These are phyloP conservation scores for Cydia splendana DNA, from an alignment of 1,140 invertebrate genomes.

Conservation along the genomic window DNA sequence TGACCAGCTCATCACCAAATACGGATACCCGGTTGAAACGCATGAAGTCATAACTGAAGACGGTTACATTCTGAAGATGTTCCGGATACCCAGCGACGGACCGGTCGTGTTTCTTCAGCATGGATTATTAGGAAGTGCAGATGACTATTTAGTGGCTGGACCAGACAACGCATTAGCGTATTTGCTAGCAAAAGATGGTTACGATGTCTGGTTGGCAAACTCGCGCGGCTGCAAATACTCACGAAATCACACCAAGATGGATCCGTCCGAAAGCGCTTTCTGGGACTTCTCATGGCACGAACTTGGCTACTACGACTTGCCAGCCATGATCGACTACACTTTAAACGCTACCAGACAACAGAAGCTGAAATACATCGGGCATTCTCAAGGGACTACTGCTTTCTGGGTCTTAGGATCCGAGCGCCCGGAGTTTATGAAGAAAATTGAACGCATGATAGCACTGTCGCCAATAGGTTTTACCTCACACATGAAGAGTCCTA, in stretches of 20 bases:
- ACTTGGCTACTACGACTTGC: slow-evolving; percentile 79
- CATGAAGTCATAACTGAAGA: slow-evolving; percentile 54
- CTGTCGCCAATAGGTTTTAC: slow-evolving; percentile 84
- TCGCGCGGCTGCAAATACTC: slow-evolving; percentile 85
- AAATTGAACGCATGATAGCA: slow-evolving; percentile 82
- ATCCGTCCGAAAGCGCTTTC: slow-evolving; percentile 79
- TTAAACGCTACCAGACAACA: slow-evolving; percentile 64
- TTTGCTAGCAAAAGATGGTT: slow-evolving; percentile 81
- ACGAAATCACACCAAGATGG: slow-evolving; percentile 75
- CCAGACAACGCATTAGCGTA: slow-evolving; percentile 83
- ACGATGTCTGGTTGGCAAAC: slow-evolving; percentile 88
- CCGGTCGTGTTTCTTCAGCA: slow-evolving; percentile 84
- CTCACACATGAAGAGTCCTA: slow-evolving; percentile 76
- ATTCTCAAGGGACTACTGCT: slow-evolving; percentile 85
- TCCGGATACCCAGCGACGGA: slow-evolving; percentile 51
- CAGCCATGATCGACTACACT: slow-evolving; percentile 79
- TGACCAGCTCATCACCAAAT: slow-evolving; percentile 49
- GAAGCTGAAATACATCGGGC: slow-evolving; percentile 82
- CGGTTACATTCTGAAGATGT: slow-evolving; percentile 52
- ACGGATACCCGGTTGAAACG: slow-evolving; percentile 50
- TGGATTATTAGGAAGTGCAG: slow-evolving; percentile 83
- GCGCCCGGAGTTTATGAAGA: slow-evolving; percentile 83
- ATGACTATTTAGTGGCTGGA: slow-evolving; percentile 84
- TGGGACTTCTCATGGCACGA: slow-evolving; percentile 84
- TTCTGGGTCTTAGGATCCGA: slow-evolving; percentile 82